Conservation (phyloP, 2,797 vertebrate species). For the Onychomys torridus region DNA sequence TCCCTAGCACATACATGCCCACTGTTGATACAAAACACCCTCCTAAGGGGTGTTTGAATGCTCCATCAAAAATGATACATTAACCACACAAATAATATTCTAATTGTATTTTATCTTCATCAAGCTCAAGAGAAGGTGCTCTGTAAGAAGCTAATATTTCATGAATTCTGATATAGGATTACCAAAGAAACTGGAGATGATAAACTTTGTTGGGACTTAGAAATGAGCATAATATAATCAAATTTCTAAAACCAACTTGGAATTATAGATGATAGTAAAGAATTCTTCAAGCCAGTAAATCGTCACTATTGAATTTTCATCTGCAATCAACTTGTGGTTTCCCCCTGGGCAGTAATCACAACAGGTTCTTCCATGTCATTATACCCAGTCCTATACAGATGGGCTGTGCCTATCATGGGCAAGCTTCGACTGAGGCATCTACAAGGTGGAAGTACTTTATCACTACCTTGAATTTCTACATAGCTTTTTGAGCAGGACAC, state of each 20-base stretch:
- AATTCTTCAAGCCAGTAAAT: neutral
- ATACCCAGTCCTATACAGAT: rapidly evolving
- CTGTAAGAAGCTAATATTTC: neutral
- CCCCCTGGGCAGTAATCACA: neutral
- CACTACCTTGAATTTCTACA: neutral
- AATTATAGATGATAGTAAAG: neutral
- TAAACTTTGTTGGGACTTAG: neutral
- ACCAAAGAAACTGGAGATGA: neutral
- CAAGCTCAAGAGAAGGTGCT: neutral
- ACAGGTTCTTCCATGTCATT: neutral
- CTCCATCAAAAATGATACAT: neutral
- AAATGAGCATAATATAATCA: neutral
- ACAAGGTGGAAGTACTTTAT: neutral
- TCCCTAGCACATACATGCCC: neutral
- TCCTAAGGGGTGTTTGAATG: neutral
- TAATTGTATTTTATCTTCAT: constrained; percentile 48
- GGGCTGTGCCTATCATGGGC: no score
- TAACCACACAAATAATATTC: constrained; percentile 18
- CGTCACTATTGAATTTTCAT: neutral
- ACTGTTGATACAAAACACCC: neutral
- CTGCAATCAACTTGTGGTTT: neutral
- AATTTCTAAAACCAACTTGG: neutral
- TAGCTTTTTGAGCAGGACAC: neutral
- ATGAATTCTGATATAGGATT: constrained; percentile 33
- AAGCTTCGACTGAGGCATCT: neutral